phyloP scores from a whole-genome alignment of 2,797 vertebrate genomes.

The Anolis apletophallus region DNA sequence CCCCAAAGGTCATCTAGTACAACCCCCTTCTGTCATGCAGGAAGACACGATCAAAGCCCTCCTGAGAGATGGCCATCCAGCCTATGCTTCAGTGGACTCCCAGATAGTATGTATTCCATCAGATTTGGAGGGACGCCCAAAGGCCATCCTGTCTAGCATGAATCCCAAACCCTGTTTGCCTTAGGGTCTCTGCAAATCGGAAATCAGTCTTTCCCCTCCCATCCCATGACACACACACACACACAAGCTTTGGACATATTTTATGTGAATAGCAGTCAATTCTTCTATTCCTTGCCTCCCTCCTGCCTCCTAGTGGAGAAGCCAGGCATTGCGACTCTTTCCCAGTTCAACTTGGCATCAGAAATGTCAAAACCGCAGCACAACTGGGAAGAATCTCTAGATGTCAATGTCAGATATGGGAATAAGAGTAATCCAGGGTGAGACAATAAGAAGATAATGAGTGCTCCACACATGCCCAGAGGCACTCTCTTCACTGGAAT shows the following conservation, averaged over 20 bases:
- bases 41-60: no score
- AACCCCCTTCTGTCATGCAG: no score
- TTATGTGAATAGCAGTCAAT: neutral
- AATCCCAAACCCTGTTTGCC: no score
- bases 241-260: neutral
- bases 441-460: no score
- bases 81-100: no score
- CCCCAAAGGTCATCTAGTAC: no score
- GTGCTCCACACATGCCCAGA: neutral
- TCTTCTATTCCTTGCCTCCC: neutral
- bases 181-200: no score
- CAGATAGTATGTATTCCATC: no score
- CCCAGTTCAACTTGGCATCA: neutral
- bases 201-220: neutral
- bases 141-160: no score
- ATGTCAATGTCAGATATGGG: neutral
- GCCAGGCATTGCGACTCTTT: neutral
- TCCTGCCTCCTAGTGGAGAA: slow-evolving; percentile 19
- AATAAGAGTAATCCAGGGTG: neutral
- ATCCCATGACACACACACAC: neutral
- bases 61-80: no score
- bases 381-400: neutral
- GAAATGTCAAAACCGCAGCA: neutral
- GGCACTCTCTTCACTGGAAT: neutral
- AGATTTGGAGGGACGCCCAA: no score